Conservation (phyloP, 2,113 vertebrate genomes). For the Eptatretus burgeri region DNA sequence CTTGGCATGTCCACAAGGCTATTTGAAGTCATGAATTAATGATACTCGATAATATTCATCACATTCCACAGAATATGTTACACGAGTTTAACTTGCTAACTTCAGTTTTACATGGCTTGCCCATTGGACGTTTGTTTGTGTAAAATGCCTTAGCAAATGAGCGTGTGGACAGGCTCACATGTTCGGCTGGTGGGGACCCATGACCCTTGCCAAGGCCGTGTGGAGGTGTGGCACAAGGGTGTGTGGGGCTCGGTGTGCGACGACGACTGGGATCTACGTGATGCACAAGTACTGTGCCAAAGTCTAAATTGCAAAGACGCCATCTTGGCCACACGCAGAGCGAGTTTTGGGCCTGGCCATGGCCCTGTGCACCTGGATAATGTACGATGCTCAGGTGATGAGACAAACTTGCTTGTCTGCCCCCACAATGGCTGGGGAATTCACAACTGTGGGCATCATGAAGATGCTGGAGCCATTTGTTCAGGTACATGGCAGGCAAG, state of each 20-base stretch:
- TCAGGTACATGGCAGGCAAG: neutral
- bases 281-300: neutral
- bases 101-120: too few relatives aligned
- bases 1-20: too few relatives aligned
- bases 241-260: constrained; percentile 3
- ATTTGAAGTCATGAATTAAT: too few relatives aligned
- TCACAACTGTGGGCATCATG: constrained; percentile 1
- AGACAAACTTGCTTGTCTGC: neutral
- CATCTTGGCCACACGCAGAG: neutral
- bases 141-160: too few relatives aligned
- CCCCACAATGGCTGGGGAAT: constrained; percentile 1
- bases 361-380: constrained; percentile 4
- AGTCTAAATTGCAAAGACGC: neutral
- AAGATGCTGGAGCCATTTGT: neutral
- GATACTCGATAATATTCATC: too few relatives aligned
- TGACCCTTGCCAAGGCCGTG: constrained; percentile 1
- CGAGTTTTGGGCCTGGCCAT: neutral
- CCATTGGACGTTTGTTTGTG: too few relatives aligned
- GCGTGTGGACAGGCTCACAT: too few relatives aligned
- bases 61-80: too few relatives aligned
- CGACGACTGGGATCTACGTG: constrained; percentile 2
- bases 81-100: too few relatives aligned
- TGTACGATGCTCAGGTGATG: neutral
- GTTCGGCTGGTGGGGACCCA: constrained; percentile 5
- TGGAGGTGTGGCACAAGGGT: neutral